Evolutionary conservation across 2,888 invertebrate species (phyloP), one percentile per base, ranked within the genome.

Genomic region (Hydroisotoma schaefferi): DNA sequence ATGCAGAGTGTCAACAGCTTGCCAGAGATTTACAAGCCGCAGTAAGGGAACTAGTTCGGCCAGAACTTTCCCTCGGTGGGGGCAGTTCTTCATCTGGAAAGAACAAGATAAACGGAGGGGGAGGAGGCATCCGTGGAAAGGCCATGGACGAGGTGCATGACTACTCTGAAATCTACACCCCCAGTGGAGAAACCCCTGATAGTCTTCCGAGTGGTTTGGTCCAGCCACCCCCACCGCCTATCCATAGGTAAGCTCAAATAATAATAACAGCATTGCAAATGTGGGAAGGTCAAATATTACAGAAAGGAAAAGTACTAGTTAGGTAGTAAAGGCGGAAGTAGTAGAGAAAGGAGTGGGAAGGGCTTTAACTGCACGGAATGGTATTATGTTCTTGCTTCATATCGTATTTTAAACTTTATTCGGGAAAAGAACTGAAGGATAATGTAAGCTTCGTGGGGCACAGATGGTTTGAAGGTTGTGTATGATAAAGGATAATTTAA

Each of bases 131-230:
- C 20, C 54, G 69, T 37, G 63, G 49, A 28, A 49, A 65, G 51
- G 70, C 70, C 22, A 62, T 65, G 67, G 72, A 76, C 57, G 76
- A 76, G 68, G 65, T 71, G 1, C 93, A 94, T 75, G 94, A 94
- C 76, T 94, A 94, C 75, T 92, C 93, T 1, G 93, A 94, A 79
- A 93, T 94, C 68, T 94, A 93, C 75, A 94, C 93, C 26, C 94
- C 93, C 0, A 91, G 90, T 73, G 84, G 90, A 76, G 93, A 90
- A 79, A 81, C 81, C 63, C 67, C 73, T 38, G 68, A 65, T 33
- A 29, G 37, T 33, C 65, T 67, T 66, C 63, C 65, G 46, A 62
- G 69, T 25, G 65, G 63, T 57, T 77, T 76, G 37, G 80, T 81
- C 2, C 80, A 84, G 67, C 88, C 93, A 0, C 93, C 93, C 15